Conservation (phyloP, 2,888 invertebrate genomes). For the Hypsopygia costalis region DNA sequence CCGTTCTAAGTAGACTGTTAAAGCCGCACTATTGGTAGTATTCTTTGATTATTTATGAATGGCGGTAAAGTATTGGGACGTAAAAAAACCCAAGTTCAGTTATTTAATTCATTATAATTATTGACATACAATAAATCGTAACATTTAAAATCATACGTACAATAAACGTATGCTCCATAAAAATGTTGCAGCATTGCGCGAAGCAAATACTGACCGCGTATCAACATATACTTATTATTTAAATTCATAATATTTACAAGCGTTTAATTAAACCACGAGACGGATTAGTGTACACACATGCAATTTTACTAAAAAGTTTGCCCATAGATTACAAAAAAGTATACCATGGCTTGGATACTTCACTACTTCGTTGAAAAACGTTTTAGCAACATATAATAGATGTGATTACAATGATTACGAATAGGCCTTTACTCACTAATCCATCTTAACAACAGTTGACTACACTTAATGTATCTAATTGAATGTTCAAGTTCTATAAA, state of each 20-base stretch:
- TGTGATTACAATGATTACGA: no score
- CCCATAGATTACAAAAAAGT: no score
- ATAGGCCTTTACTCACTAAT: slow-evolving; percentile 28
- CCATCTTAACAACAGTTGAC: slow-evolving; percentile 48
- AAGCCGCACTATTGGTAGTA: no score
- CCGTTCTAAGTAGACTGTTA: slow-evolving; percentile 12
- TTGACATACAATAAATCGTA: slow-evolving; percentile 58
- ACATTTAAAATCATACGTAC: slow-evolving; percentile 59
- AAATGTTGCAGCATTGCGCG: neutral
- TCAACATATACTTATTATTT: neutral
- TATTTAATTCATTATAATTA: slow-evolving; percentile 58
- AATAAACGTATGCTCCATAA: slow-evolving; percentile 29
- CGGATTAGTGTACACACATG: slow-evolving; percentile 25
- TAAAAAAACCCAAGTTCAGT: slow-evolving; percentile 28
- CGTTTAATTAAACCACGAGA: slow-evolving; percentile 24
- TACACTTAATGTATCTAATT: slow-evolving; percentile 54
- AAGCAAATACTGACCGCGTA: neutral
- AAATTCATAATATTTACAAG: slow-evolving; percentile 25
- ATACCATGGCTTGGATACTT: no score
- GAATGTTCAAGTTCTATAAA: no score
- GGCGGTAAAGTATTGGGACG: slow-evolving; percentile 9
- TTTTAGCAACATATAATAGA: no score
- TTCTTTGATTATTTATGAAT: no score
- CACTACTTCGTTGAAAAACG: no score
- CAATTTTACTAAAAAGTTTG: no score